phyloP scores from a whole-genome alignment of 2,113 vertebrate species.

The Cisticola juncidis region DNA sequence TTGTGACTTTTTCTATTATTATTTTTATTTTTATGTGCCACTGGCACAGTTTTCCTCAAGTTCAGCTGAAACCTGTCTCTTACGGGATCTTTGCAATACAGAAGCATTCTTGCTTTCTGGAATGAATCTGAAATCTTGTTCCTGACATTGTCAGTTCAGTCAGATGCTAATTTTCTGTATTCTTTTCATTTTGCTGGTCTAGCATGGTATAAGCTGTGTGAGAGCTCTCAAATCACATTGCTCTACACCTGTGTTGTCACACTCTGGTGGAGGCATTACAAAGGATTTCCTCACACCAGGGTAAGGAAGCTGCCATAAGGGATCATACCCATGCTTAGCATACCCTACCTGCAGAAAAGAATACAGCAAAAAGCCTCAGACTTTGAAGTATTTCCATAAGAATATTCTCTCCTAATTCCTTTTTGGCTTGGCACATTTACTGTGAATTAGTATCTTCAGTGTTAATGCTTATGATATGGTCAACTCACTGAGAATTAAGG shows the following conservation, averaged over 20 bases:
- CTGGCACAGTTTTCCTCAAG: background rate
- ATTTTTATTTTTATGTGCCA: background rate
- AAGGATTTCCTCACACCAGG: background rate
- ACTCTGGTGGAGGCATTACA: background rate
- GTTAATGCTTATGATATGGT: background rate
- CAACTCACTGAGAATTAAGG: background rate
- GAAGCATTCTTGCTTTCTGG: background rate
- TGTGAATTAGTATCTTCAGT: background rate
- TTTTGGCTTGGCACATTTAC: background rate
- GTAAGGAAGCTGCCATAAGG: background rate
- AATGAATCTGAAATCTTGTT: background rate
- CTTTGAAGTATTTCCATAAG: background rate
- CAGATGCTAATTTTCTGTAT: background rate
- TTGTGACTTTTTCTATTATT: background rate
- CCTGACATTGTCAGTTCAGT: background rate
- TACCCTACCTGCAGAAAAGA: background rate
- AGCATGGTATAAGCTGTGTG: background rate
- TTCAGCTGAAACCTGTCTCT: background rate
- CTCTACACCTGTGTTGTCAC: background rate
- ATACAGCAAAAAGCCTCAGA: background rate
- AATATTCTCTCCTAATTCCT: background rate
- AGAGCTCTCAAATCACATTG: background rate
- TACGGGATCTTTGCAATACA: background rate
- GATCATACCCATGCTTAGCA: background rate
- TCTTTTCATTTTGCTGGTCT: background rate